Percentiles rank a stretch among this genome's conserved stretches.
These are phyloP conservation scores for Cremastobaeus sp. DNA, from an alignment of 2,888 invertebrate species.

Conservation along the genomic window DNA sequence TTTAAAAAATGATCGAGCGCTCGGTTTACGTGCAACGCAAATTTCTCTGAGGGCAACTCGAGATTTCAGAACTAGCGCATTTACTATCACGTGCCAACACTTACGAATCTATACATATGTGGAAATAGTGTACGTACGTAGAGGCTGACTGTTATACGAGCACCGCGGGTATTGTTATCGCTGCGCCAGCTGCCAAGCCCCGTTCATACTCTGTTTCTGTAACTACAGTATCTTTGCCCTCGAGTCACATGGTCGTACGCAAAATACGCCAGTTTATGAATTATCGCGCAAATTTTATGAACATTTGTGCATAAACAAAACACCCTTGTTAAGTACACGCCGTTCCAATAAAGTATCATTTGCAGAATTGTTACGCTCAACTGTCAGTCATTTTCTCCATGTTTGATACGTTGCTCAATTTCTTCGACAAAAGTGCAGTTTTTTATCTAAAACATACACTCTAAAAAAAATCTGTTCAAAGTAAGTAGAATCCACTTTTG, in stretches of 20 bases:
- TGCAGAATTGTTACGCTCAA: no score
- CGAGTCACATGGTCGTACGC: conserved; percentile 47
- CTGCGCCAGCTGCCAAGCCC: conserved; percentile 69
- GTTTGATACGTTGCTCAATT: no score
- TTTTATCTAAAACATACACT: no score
- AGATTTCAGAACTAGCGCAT: conserved; percentile 67
- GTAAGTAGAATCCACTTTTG: no score
- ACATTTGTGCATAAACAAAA: conserved; percentile 39
- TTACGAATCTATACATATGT: conserved; percentile 59
- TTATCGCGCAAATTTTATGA: conserved; percentile 47
- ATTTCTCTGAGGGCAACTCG: conserved; percentile 66
- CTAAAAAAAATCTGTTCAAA: no score
- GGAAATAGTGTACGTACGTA: conserved; percentile 48
- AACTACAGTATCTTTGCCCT: conserved; percentile 59
- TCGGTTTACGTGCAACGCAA: conserved; percentile 62
- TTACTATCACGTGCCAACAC: conserved; percentile 59
- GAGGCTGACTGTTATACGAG: conserved; percentile 68
- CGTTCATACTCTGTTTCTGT: conserved; percentile 59
- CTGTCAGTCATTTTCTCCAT: no score
- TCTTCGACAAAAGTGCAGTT: no score
- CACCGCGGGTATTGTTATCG: conserved; percentile 72
- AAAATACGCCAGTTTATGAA: conserved; percentile 52
- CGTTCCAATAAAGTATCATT: no score
- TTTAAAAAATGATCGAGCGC: conserved; percentile 67
- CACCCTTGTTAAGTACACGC: conserved; percentile 10